Percentiles rank a stretch among this genome's conserved stretches.
Conservation (phyloP, 2,888 invertebrate genomes). For the Tachystola acroxantha region DNA sequence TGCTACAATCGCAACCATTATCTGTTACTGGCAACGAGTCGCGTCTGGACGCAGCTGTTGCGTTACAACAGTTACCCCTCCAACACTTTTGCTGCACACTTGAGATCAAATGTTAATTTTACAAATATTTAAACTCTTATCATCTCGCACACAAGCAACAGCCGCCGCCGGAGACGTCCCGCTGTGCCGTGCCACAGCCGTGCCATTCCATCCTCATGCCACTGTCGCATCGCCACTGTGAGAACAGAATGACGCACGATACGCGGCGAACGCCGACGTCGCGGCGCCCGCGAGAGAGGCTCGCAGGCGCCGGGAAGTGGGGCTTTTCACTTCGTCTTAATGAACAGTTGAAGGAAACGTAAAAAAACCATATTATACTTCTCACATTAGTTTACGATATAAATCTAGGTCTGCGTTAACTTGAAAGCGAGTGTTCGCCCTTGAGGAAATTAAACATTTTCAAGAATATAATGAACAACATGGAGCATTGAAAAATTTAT, state of each 20-base stretch:
- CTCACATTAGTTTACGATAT: constrained; percentile 40
- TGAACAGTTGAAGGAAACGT: constrained; percentile 21
- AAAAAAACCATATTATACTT: constrained; percentile 74
- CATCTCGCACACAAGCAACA: constrained; percentile 66
- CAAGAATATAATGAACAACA: constrained; percentile 16
- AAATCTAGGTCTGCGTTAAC: constrained; percentile 37
- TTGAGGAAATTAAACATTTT: constrained; percentile 22
- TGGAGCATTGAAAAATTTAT: constrained; percentile 31
- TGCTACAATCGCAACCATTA: constrained; percentile 49
- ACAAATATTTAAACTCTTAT: constrained; percentile 67
- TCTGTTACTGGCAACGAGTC: constrained; percentile 32
- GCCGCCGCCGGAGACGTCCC: constrained; percentile 41
- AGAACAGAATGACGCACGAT: constrained; percentile 22
- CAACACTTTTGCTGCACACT: constrained; percentile 75
- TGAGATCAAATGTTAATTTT: constrained; percentile 77
- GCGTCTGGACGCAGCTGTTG: constrained; percentile 48
- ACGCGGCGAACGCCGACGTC: constrained; percentile 19
- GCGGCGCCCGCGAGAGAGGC: constrained; percentile 22
- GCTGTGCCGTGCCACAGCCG: constrained; percentile 14
- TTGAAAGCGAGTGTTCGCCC: constrained; percentile 23
- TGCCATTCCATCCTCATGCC: constrained; percentile 30
- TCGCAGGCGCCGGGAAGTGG: constrained; percentile 28
- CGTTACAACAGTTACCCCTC: constrained; percentile 59
- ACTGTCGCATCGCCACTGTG: constrained; percentile 17
- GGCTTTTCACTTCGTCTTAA: constrained; percentile 14